phyloP scores from a whole-genome alignment of 1,140 invertebrate genomes.

The Drosophila repletoides region DNA sequence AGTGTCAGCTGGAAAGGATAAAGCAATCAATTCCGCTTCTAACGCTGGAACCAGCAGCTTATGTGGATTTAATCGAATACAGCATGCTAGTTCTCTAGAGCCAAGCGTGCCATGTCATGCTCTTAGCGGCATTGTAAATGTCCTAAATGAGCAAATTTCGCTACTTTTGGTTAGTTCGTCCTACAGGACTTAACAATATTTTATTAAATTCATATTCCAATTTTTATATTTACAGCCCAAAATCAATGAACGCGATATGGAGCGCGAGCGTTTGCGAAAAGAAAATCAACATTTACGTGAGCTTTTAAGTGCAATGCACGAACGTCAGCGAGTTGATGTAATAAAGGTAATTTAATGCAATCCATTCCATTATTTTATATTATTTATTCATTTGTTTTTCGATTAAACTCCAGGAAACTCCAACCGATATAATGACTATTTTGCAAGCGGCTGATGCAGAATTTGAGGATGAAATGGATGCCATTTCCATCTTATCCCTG shows the following conservation, averaged over 20 bases:
- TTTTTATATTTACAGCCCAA: conserved; percentile 84
- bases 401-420: conserved; percentile 65
- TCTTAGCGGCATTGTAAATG: conserved; percentile 83
- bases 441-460: conserved; percentile 72
- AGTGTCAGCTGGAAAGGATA: conserved; percentile 11
- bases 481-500: conserved; percentile 63
- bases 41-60: conserved; percentile 28
- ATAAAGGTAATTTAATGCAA: conserved; percentile 57
- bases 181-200: background rate
- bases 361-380: too few relatives aligned
- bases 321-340: conserved; percentile 81
- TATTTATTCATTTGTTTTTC: background rate
- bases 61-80: conserved; percentile 77
- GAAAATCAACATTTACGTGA: conserved; percentile 89
- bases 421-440: conserved; percentile 63
- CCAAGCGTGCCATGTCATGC: conserved; percentile 84
- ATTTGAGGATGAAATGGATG: conserved; percentile 74
- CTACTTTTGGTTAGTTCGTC: conserved; percentile 84
- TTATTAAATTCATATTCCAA: background rate
- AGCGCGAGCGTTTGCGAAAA: conserved; percentile 87
- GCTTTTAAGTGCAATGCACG: conserved; percentile 87
- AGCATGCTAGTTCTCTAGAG: conserved; percentile 74
- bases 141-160: conserved; percentile 84
- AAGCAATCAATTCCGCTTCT: conserved; percentile 3
- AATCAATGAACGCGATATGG: conserved; percentile 89